Base-by-base conservation (phyloP, 2,888 invertebrate species). In the Glyphotaelius pellucidus region DNA sequence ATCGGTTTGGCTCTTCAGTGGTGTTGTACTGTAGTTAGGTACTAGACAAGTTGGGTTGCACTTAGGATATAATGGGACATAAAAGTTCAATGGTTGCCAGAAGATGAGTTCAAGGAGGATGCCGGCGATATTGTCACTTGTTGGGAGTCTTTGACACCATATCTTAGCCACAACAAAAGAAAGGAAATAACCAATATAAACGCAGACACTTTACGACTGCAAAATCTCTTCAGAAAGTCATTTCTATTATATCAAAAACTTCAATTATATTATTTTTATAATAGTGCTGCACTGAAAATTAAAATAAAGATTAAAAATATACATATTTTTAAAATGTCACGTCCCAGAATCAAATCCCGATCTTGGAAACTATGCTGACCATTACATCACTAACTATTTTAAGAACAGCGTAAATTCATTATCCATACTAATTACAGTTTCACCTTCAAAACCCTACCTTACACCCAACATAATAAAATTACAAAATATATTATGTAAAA, bases 51-150 rank as follows among this genome's bases (percentile, higher is more conserved):
- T 25, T n/a, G 67, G 67, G 67, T 67, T 67, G 67, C 67, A 67
- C 67, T 67, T 25, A 67, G 9, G 67, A 67, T 47, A 86, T 86
- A 86, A 86, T 30, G 86, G 67, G 67, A 67, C 25, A 67, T 25
- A 25, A 25, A 25, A 86, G 47, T 38, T 86, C 86, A 42, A 42
- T 14, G 86, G 86, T 42, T 86, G n/a, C 19, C 85, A 42, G 86
- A 42, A 9, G 42, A 42, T 1, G 47, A 42, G 86, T 86, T 86
- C 47, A 86, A 86, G 86, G n/a, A 86, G 86, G n/a, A 32, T 67
- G 67, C 2, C n/a, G 67, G 67, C 67, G 7, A 9, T 67, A 67
- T 67, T 25, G 67, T 25, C 67, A 67, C 67, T 67, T 67, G 67
- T 25, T 25, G 25, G 0, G 67, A 67, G 67, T 67, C 67, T 67